Base-by-base conservation (phyloP, 2,797 vertebrate genomes). In the Characodon lateralis region DNA sequence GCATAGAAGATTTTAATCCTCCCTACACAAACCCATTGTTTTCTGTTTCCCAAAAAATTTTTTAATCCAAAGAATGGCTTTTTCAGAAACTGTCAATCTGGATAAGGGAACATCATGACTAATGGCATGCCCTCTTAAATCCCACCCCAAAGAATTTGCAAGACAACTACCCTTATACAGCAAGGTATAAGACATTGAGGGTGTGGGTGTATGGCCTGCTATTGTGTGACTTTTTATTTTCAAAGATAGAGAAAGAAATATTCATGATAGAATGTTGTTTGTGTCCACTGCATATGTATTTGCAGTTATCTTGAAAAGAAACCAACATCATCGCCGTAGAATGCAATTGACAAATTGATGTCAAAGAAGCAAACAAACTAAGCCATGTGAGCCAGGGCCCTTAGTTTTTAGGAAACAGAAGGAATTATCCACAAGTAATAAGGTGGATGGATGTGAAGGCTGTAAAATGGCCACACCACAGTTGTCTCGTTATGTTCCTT, bases 391-490 rank as follows among this genome's bases (percentile, higher is more conserved):
- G 20, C 82, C 46, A 51, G 74, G 35, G 16, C 16, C 88, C 88
- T 87, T 55, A 72, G 92, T 92, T 94, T 93, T 95, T 94, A 95
- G 92, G 92, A 95, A 94, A 95, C 93, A 93, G 91, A 93, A 91
- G 85, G 92, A 91, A 89, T 90, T 90, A 93, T 94, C 88, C 87
- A 79, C 56, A 28, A 85, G 71, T 89, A 88, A 77, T 74, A n/a
- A 4, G 18, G 14, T 24, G 50, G n/a, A 72, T 24, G 50, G n/a
- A 72, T 1, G 20, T 9, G 31, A 77, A 12, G 7, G n/a, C 0
- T 53, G 72, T 72, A 82, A 76, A 82, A 92, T 86, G 83, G 82
- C 83, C 86, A 71, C 83, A 74, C 81, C n/a, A 6, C 65, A 73
- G 75, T 84, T 79, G 58, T 58, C 82, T 81, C 78, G 5, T 68